Evolutionary conservation across 2,113 vertebrate species (phyloP), one percentile per base, ranked within the genome.

Genomic region (Cyanoramphus novaezelandiae): DNA sequence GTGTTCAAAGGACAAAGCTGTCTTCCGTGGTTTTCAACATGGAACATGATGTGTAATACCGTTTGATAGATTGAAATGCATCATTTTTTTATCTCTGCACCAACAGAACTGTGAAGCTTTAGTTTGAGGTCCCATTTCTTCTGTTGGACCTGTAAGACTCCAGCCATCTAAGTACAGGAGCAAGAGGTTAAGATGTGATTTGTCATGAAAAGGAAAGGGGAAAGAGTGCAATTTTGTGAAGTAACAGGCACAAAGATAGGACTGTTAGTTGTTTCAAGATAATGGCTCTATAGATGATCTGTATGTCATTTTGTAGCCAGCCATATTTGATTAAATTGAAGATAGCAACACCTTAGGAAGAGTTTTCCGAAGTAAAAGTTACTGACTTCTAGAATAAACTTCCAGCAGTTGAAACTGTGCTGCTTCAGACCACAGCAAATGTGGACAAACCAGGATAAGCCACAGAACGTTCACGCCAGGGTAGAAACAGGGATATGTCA

Each of bases 381-480:
- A 20, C 9, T 25, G 35, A 49, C 4, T 47, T 74, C 8, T 18
- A 29, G 41, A 63, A n/a, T 33, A 24, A 83, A 53, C 9, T 33
- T 53, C 17, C 37, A 47, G 14, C 6, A 25, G 80, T 55, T 79
- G 27, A 37, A 84, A 20, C 25, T 9, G 13, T 43, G 44, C n/a
- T 37, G 44, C 24, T 43, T n/a, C 13, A 17, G 46, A 18, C 10
- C 7, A 2, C n/a, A 62, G 44, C 39, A 28, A 2, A 20, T 0
- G 6, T 15, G 39, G 41, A 16, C 29, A 39, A 46, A 57, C 20
- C 11, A 17, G 19, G 65, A 28, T 7, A 9, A 1, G 3, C 10
- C 9, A 6, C 24, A 23, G 50, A 46, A 3, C 2, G 0, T 11
- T 28, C 9, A 4, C 0, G 3, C 2, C 1, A 47, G 41, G 18